Conservation (phyloP, 2,113 vertebrate genomes). For the Sorex araneus region DNA sequence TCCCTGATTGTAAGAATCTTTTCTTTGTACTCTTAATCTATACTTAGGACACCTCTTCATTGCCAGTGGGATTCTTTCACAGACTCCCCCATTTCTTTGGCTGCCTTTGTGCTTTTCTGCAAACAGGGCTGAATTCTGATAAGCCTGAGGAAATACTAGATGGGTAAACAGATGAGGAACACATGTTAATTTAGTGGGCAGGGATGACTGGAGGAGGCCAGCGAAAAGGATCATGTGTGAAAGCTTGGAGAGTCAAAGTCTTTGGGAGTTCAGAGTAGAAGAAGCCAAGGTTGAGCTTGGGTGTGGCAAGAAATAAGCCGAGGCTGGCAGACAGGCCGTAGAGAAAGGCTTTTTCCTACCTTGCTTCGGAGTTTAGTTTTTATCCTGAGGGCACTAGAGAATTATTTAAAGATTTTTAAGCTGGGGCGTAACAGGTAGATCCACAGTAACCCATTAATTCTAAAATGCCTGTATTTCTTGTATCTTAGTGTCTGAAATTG, state of each 20-base stretch:
- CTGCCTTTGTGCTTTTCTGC: constrained; percentile 44
- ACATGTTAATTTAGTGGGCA: constrained; percentile 39
- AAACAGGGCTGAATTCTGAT: constrained; percentile 50
- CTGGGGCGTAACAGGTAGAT: neutral
- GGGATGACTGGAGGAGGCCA: neutral
- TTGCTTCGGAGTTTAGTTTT: constrained; percentile 57
- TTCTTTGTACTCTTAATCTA: neutral
- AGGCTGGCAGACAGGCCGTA: neutral
- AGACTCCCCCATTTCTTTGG: neutral
- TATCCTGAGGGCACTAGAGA: constrained; percentile 32
- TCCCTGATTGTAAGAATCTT: neutral
- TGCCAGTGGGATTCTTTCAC: constrained; percentile 26
- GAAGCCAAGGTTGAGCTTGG: constrained; percentile 55
- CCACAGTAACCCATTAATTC: constrained; percentile 40
- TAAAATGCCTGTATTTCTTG: neutral
- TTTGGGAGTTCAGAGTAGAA: constrained; percentile 47
- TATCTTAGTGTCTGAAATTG: constrained; percentile 49
- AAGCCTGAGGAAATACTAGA: constrained; percentile 44
- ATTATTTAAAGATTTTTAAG: constrained; percentile 43
- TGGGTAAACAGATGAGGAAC: neutral
- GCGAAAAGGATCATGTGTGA: neutral
- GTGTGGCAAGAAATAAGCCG: constrained; percentile 47
- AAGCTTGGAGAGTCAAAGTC: neutral
- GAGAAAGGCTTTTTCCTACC: constrained; percentile 1
- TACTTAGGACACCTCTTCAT: constrained; percentile 19